Evolutionary conservation across 1,140 invertebrate genomes (phyloP).

Genomic region (Drosophila kanapiae): DNA sequence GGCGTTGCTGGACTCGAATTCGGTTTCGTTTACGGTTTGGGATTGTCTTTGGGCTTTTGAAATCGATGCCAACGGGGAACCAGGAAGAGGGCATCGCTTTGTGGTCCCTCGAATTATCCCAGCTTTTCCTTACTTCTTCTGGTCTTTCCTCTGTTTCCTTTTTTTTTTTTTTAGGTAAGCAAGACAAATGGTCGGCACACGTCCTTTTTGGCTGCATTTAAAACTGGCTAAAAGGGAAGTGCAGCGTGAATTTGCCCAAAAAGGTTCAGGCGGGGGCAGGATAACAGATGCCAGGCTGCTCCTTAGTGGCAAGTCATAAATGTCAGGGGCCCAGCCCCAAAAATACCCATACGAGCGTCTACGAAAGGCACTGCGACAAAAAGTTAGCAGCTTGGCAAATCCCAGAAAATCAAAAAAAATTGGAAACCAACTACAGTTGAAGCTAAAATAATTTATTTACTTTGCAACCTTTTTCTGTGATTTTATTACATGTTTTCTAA

Average conservation of each 20-base stretch:
- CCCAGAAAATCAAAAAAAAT: background rate
- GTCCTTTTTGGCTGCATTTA: constrained; percentile 22
- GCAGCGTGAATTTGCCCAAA: constrained; percentile 9
- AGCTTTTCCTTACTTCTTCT: constrained; percentile 7
- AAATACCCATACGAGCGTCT: background rate
- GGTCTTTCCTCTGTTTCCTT: background rate
- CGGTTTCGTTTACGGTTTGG: background rate
- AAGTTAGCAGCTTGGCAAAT: background rate
- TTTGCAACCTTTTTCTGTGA: background rate
- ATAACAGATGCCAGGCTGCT: constrained; percentile 25
- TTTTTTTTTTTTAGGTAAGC: constrained; percentile 20
- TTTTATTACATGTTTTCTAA: background rate
- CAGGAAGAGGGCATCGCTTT: background rate
- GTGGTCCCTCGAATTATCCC: constrained; percentile 7
- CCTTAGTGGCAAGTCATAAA: constrained; percentile 69
- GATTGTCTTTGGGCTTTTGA: constrained; percentile 10
- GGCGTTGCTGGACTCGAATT: background rate
- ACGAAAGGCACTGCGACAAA: background rate
- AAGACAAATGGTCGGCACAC: constrained; percentile 58
- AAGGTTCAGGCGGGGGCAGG: background rate
- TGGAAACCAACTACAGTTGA: too few species aligned
- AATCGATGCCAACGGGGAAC: constrained; percentile 45
- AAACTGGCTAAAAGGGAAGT: constrained; percentile 13
- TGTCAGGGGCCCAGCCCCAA: constrained; percentile 49
- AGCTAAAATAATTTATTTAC: background rate